Conservation (phyloP, 2,797 vertebrate species). For the Pseudochirops cupreus region DNA sequence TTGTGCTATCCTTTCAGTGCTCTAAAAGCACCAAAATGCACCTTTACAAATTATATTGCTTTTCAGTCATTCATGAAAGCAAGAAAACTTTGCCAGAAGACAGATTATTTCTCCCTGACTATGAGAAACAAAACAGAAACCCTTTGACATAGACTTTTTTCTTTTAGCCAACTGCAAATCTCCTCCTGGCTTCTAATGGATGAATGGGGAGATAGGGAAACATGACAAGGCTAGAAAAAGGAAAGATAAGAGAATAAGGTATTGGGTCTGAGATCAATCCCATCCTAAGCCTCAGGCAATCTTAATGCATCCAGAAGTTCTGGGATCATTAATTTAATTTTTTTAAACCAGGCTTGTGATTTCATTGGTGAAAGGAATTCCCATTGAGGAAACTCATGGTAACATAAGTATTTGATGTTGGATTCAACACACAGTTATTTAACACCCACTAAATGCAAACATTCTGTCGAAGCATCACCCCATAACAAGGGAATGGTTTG, state of each 20-base stretch:
- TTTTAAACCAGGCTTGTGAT: neutral
- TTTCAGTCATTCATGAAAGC: conserved; percentile 12
- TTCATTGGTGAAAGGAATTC: neutral
- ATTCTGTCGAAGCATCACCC: neutral
- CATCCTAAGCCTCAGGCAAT: neutral
- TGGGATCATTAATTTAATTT: neutral
- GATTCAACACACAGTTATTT: neutral
- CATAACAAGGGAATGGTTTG: neutral
- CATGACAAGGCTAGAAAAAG: conserved; percentile 26
- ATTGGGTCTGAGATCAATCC: conserved; percentile 10
- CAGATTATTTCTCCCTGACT: neutral
- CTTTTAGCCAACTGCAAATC: neutral
- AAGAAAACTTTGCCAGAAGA: neutral
- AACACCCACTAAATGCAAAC: neutral
- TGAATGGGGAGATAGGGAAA: conserved; percentile 19
- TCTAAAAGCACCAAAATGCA: neutral
- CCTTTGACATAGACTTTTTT: neutral
- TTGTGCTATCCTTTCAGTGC: conserved; percentile 17
- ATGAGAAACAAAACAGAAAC: conserved; percentile 1
- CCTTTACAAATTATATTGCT: neutral
- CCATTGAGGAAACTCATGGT: neutral
- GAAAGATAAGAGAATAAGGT: conserved; percentile 5
- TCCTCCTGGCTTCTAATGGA: conserved; percentile 17
- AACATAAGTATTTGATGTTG: neutral
- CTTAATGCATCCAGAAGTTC: neutral